Evolutionary conservation across 2,797 vertebrate genomes (phyloP).

Genomic region (Etheostoma nigrum): DNA sequence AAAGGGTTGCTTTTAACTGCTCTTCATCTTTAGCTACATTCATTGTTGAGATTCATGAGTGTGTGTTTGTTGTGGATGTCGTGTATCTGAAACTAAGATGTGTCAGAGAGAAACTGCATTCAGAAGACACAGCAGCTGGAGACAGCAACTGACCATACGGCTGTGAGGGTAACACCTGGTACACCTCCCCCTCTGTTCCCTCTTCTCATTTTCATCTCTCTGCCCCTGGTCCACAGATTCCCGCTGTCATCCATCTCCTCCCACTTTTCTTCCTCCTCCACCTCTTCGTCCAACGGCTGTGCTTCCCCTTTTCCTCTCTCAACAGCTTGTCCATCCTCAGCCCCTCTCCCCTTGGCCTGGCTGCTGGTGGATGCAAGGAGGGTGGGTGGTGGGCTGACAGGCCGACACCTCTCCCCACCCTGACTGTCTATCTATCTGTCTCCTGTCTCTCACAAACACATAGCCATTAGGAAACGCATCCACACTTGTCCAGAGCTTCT

Average conservation of each 20-base stretch:
- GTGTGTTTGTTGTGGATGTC: constrained; percentile 47
- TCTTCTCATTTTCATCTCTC: constrained; percentile 63
- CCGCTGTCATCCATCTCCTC: constrained; percentile 73
- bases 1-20: constrained; percentile 38
- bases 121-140: constrained; percentile 11
- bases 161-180: constrained; percentile 80
- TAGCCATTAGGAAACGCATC: constrained; percentile 75
- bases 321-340: constrained; percentile 76
- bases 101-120: constrained; percentile 17
- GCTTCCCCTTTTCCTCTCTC: constrained; percentile 74
- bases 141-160: constrained; percentile 56
- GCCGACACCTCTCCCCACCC: constrained; percentile 45
- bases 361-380: constrained; percentile 47
- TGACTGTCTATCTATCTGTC: constrained; percentile 53
- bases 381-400: constrained; percentile 49
- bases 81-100: constrained; percentile 7
- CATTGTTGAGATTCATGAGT: constrained; percentile 4
- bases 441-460: constrained; percentile 66
- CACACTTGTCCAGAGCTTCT: constrained; percentile 73
- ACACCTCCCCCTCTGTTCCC: constrained; percentile 29
- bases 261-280: constrained; percentile 60
- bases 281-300: constrained; percentile 52
- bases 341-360: constrained; percentile 45
- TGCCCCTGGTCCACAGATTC: constrained; percentile 73
- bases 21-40: constrained; percentile 10